Base-by-base conservation (phyloP, 2,113 vertebrate species). In the Sciurus niger region DNA sequence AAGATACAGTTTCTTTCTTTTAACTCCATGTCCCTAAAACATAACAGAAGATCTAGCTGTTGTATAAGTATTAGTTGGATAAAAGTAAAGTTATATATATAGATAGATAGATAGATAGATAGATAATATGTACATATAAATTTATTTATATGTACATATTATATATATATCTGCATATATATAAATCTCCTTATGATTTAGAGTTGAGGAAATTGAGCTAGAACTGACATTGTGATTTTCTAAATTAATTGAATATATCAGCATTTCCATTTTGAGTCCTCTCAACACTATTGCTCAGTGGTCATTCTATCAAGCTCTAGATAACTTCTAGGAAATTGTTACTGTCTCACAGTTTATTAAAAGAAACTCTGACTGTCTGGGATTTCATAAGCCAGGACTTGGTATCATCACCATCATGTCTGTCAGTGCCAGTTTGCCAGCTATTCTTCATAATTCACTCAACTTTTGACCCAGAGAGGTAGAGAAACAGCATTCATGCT, bases 191-290 rank as follows among this genome's bases (percentile, higher is more conserved):
- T 78, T 58, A 28, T 55, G 34, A 25, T 84, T 80, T 53, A 84
- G 32, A 68, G 14, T 63, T 89, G 78, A 91, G 72, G 8, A 77
- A 79, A 84, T 70, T 65, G 72, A 91, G 46, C 72, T 51, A 63
- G 32, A 85, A 17, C 13, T 70, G 28, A 70, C 63, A 51, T 25
- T 82, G 37, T 37, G n/a, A 84, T 89, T 84, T 91, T 4, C 40
- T 90, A 25, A 89, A 76, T 93, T 93, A 89, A 65, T 34, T 92
- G 80, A 92, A 76, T 92, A 55, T 93, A 32, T 4, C 67, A 72
- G 43, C 40, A 53, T 80, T 63, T 22, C 32, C n/a, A 67, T 74
- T 79, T 46, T 48, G 65, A 76, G 32, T 8, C 84, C 82, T 90
- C 55, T 53, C 82, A 77, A 93, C 65, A 95, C 46, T 28, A 6